Evolutionary conservation across 2,113 vertebrate species (phyloP).

Genomic region (Ornithorhynchus anatinus): DNA sequence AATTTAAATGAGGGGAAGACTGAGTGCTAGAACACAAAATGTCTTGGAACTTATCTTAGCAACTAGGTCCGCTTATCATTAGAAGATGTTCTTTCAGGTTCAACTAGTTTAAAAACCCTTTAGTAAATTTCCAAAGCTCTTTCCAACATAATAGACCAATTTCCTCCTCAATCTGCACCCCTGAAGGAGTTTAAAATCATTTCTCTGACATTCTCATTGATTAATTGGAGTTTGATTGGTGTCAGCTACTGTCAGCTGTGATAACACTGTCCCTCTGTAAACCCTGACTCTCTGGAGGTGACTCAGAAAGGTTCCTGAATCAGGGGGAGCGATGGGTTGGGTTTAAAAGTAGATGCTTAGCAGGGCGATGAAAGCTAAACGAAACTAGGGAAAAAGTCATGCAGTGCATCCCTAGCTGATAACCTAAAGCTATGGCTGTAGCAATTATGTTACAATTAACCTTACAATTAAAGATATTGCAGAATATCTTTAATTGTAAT

Average conservation of each 20-base stretch:
- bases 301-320: slow-evolving; percentile 17
- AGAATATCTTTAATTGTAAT: no score
- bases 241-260: slow-evolving; percentile 51
- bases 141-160: slow-evolving; percentile 27
- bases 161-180: slow-evolving; percentile 7
- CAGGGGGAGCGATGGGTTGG: not conserved
- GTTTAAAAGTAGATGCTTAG: not conserved
- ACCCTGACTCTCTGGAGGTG: slow-evolving; percentile 33
- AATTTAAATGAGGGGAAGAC: slow-evolving; percentile 43
- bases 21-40: not conserved
- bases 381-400: not conserved
- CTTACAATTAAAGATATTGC: no score
- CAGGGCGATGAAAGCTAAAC: not conserved
- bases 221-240: slow-evolving; percentile 59
- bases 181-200: slow-evolving; percentile 35
- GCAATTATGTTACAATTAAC: no score
- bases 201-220: slow-evolving; percentile 44
- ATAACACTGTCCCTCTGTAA: slow-evolving; percentile 47
- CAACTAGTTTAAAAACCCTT: slow-evolving; percentile 15
- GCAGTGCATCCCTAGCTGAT: no score
- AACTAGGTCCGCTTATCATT: slow-evolving; percentile 16
- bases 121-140: slow-evolving; percentile 29
- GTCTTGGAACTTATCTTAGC: slow-evolving; percentile 19
- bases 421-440: no score
- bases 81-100: slow-evolving; percentile 13